phyloP scores from a whole-genome alignment of 2,797 vertebrate genomes.

The Knipowitschia caucasica region DNA sequence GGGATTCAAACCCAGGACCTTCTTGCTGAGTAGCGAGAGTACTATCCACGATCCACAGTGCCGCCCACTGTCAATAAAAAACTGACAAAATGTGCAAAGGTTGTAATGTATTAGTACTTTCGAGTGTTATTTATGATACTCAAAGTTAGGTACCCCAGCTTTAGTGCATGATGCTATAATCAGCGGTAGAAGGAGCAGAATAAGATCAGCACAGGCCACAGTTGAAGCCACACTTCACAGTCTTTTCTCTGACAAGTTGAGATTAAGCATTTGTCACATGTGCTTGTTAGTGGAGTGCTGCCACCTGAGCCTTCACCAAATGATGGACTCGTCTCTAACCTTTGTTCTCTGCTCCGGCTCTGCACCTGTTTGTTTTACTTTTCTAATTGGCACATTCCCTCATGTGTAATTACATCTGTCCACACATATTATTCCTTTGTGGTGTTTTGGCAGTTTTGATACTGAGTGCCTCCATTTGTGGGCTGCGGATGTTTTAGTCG shows the following conservation, averaged over 20 bases:
- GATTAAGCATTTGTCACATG: slow-evolving; percentile 1
- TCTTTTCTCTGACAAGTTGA: slow-evolving; percentile 2
- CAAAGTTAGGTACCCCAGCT: too few species aligned
- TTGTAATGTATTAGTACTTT: too few species aligned
- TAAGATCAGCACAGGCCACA: background rate
- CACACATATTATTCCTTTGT: background rate
- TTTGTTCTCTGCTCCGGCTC: background rate
- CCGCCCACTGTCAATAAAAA: too few species aligned
- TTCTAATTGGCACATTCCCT: background rate
- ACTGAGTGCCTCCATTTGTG: background rate
- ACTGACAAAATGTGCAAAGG: too few species aligned
- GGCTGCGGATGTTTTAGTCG: too few species aligned
- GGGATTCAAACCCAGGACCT: too few species aligned
- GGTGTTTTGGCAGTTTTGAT: background rate
- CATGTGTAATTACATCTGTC: background rate
- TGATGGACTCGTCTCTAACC: background rate
- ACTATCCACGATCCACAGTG: too few species aligned
- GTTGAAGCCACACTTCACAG: background rate
- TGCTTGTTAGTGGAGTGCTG: background rate
- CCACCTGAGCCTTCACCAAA: background rate
- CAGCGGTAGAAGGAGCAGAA: background rate
- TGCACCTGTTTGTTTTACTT: background rate
- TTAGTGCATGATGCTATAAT: background rate
- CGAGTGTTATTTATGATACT: too few species aligned
- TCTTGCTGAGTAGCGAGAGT: too few species aligned